A percentile compares a stretch with the other conserved stretches of the same genome.
Conservation (phyloP, 2,113 vertebrate species). For the Crocuta crocuta region DNA sequence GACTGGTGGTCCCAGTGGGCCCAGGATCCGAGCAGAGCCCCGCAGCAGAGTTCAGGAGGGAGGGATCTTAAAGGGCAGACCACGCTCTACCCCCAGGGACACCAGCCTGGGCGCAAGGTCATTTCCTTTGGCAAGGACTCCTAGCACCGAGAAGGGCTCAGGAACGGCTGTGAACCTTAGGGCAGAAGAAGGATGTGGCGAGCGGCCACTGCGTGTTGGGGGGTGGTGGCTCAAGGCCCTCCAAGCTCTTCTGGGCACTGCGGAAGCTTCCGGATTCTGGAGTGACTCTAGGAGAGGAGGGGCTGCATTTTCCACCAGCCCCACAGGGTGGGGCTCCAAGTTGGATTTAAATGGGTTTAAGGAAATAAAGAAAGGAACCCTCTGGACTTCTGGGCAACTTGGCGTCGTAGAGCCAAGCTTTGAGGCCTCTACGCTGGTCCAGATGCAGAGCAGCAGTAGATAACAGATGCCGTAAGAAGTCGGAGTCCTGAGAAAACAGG, state of each 20-base stretch:
- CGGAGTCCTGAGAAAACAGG: background rate
- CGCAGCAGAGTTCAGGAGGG: accelerated
- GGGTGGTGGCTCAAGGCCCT: accelerated
- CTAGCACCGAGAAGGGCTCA: accelerated
- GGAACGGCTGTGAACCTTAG: accelerated
- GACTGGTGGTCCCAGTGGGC: accelerated
- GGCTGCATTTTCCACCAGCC: background rate
- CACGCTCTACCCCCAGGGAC: accelerated
- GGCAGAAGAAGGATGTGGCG: accelerated
- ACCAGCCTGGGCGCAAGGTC: accelerated
- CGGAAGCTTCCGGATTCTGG: background rate
- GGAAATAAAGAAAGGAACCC: background rate
- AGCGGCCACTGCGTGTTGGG: accelerated
- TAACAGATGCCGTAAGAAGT: accelerated
- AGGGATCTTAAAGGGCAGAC: accelerated
- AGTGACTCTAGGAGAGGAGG: background rate
- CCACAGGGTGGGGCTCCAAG: background rate
- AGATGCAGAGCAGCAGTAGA: accelerated
- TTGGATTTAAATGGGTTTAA: background rate
- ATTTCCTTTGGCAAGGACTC: accelerated
- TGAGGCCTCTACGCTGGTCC: background rate
- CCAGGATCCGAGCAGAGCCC: background rate
- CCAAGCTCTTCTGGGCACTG: accelerated
- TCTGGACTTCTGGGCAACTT: background rate
- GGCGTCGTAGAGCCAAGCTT: accelerated